These are phyloP conservation scores for Crypturellus undulatus DNA, from an alignment of 2,113 vertebrate genomes.

Conservation along the genomic window DNA sequence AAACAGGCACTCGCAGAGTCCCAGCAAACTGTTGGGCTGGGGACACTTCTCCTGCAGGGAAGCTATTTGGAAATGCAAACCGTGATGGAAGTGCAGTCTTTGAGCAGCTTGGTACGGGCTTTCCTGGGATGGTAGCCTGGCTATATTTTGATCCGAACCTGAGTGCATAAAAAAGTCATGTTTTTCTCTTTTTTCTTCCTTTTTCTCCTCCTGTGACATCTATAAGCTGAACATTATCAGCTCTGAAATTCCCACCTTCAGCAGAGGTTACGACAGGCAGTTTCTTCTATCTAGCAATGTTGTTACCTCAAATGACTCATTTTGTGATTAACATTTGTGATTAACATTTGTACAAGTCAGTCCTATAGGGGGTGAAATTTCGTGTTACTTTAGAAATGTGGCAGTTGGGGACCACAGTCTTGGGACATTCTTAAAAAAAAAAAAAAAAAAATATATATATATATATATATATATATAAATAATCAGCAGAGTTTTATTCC, in stretches of 20 bases:
- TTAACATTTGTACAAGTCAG: not conserved
- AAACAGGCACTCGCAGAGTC: fast-evolving
- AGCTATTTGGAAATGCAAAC: not conserved
- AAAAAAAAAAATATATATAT: not conserved
- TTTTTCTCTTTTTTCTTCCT: too few relatives aligned
- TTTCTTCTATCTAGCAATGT: not conserved
- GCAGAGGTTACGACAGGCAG: not conserved
- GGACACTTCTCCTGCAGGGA: not conserved
- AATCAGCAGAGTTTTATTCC: not conserved
- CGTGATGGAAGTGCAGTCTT: not conserved
- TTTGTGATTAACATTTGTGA: not conserved
- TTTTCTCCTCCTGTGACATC: not conserved
- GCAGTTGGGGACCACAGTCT: not conserved
- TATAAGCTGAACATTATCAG: not conserved
- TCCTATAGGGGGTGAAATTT: not conserved
- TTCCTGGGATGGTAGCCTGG: not conserved
- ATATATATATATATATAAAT: not conserved
- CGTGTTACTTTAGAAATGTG: not conserved
- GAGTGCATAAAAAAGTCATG: not conserved
- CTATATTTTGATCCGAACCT: not conserved
- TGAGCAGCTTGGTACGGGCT: not conserved
- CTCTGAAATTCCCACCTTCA: not conserved
- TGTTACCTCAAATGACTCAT: not conserved
- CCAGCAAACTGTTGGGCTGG: not conserved
- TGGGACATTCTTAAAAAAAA: not conserved